Conservation (phyloP, 2,113 vertebrate genomes). For the Tetrax tetrax region DNA sequence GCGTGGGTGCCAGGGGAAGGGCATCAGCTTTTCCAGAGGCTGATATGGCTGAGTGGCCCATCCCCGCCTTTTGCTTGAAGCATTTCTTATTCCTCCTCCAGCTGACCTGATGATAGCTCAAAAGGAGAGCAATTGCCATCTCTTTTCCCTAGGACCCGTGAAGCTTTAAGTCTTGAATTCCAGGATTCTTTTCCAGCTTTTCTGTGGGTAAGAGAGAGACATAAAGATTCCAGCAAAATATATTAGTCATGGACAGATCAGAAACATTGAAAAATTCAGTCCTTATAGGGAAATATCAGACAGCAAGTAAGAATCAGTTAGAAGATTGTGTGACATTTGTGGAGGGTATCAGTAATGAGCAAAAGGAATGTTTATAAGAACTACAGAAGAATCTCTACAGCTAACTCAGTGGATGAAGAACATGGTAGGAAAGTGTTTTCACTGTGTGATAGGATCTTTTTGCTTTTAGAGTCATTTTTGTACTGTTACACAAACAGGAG, state of each 20-base stretch:
- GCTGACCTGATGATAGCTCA: not conserved
- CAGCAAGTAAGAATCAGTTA: not conserved
- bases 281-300: not conserved
- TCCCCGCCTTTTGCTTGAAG: not conserved
- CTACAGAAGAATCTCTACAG: not conserved
- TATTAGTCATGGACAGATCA: rapidly evolving
- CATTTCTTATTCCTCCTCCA: not conserved
- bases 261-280: not conserved
- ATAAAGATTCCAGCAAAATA: not conserved
- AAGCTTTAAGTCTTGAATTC: not conserved
- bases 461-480: not conserved
- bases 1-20: not conserved
- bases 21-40: not conserved
- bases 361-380: not conserved
- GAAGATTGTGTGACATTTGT: not conserved
- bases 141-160: not conserved
- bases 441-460: not conserved
- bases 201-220: not conserved
- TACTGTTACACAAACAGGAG: not conserved
- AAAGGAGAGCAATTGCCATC: not conserved
- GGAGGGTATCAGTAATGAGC: not conserved
- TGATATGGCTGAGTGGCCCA: not conserved
- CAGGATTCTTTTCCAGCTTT: not conserved
- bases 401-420: not conserved
- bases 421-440: not conserved